phyloP scores from a whole-genome alignment of 1,140 invertebrate species.

The Drosophila repleta region DNA sequence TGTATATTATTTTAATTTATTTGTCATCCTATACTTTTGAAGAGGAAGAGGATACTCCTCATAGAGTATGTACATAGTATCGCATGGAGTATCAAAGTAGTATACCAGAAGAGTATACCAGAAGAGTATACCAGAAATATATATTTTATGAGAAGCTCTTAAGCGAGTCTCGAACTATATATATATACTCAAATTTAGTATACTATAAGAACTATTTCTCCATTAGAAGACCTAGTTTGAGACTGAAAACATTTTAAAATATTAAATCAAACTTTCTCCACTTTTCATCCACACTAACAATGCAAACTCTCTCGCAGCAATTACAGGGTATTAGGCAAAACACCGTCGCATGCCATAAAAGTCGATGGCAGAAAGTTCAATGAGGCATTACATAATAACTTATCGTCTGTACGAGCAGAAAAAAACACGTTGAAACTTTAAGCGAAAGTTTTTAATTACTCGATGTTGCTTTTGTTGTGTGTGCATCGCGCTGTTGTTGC shows the following conservation, averaged over 20 bases:
- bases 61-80: too few species aligned
- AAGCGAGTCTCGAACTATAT: too few species aligned
- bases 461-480: conserved; percentile 32
- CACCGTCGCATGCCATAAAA: conserved; percentile 5
- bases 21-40: too few species aligned
- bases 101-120: too few species aligned
- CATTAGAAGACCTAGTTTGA: too few species aligned
- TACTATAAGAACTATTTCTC: too few species aligned
- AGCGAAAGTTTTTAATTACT: conserved; percentile 76
- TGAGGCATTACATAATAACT: conserved; percentile 61
- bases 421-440: conserved; percentile 57
- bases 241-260: not conserved
- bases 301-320: not conserved
- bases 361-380: conserved; percentile 37
- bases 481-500: conserved; percentile 39
- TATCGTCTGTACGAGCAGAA: conserved; percentile 34
- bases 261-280: not conserved
- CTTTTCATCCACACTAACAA: not conserved
- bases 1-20: too few species aligned
- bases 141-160: too few species aligned
- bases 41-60: too few species aligned
- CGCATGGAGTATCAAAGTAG: too few species aligned
- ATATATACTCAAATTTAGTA: too few species aligned
- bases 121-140: too few species aligned
- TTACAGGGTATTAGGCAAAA: conserved; percentile 14